Conservation (phyloP, 2,113 vertebrate genomes). For the Ceyx margarethae region DNA sequence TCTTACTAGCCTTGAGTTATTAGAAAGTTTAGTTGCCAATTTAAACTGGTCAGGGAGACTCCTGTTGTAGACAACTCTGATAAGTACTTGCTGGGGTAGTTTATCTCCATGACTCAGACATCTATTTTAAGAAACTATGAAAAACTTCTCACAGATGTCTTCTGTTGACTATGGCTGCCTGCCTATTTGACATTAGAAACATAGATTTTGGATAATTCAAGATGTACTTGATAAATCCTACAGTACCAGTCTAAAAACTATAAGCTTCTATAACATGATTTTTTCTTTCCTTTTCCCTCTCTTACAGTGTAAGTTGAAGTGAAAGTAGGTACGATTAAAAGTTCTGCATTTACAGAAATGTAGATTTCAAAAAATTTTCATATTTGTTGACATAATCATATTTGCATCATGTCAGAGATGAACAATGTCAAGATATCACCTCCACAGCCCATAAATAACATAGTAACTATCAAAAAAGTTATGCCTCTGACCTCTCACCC, state of each 20-base stretch:
- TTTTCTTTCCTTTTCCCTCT: not conserved
- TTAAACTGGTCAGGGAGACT: not conserved
- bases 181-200: not conserved
- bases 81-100: not conserved
- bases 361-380: not conserved
- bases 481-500: not conserved
- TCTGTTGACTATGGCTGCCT: not conserved
- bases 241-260: not conserved
- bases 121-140: constrained; percentile 15
- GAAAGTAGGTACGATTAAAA: not conserved
- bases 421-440: not conserved
- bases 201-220: not conserved
- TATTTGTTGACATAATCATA: not conserved
- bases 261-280: accelerated
- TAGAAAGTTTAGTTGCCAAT: not conserved
- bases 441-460: not conserved
- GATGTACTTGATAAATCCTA: not conserved
- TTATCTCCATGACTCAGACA: constrained; percentile 6
- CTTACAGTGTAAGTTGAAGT: not conserved
- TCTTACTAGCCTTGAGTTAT: not conserved
- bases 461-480: not conserved
- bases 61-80: not conserved
- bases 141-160: not conserved
- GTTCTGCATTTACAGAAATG: not conserved
- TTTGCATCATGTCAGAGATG: not conserved